Conservation (phyloP, 2,888 invertebrate genomes). For the Eretmocerus hayati region DNA sequence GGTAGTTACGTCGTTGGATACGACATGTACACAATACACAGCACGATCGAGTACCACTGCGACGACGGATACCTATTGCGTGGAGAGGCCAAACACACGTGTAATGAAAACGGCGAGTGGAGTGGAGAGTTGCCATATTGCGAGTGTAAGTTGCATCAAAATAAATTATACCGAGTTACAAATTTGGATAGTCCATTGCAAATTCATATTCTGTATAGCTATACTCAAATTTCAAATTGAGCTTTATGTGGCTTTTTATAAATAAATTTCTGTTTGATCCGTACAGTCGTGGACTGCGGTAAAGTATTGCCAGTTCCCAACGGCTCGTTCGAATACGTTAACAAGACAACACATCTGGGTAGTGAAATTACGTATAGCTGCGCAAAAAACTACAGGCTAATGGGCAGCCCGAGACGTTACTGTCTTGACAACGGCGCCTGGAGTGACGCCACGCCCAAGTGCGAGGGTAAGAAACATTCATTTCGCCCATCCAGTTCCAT, state of each 20-base stretch:
- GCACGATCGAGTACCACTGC: conserved; percentile 80
- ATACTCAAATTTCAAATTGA: too few species aligned
- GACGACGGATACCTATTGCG: conserved; percentile 74
- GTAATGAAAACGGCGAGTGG: conserved; percentile 76
- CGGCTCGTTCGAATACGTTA: conserved; percentile 68
- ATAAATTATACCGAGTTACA: too few species aligned
- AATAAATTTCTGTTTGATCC: neutral
- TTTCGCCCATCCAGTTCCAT: too few species aligned
- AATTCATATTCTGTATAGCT: too few species aligned
- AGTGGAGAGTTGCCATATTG: conserved; percentile 73
- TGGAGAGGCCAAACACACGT: conserved; percentile 64
- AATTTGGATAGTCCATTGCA: too few species aligned
- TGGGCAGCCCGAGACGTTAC: conserved; percentile 63
- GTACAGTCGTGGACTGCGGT: conserved; percentile 79
- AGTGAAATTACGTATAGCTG: conserved; percentile 77
- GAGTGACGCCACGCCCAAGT: conserved; percentile 78
- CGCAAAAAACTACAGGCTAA: conserved; percentile 69
- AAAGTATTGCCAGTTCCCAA: conserved; percentile 72
- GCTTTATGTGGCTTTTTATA: too few species aligned
- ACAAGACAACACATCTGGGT: conserved; percentile 72
- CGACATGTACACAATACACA: conserved; percentile 83
- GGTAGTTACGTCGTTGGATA: conserved; percentile 85
- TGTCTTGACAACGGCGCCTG: conserved; percentile 73
- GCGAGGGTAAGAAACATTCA: conserved; percentile 79
- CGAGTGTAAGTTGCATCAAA: conserved; percentile 67